A percentile compares a stretch with the other conserved stretches of the same genome.
phyloP scores from a whole-genome alignment of 2,888 invertebrate genomes.

The Lochmaea capreae region DNA sequence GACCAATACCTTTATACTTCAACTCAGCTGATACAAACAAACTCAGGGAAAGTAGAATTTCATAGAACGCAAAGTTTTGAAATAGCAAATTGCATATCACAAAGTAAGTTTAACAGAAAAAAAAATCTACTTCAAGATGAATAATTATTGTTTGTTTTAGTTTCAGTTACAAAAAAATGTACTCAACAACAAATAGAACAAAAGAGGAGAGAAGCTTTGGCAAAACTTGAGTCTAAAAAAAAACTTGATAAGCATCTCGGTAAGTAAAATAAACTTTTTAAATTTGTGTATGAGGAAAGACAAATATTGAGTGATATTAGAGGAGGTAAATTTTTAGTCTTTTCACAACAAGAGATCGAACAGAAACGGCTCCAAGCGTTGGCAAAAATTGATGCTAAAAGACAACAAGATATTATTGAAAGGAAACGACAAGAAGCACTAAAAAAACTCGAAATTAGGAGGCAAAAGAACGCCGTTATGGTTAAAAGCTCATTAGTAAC shows the following conservation, averaged over 20 bases:
- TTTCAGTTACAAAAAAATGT: constrained; percentile 19
- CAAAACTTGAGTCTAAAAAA: constrained; percentile 69
- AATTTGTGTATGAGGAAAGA: constrained; percentile 8
- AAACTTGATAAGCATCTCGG: constrained; percentile 47
- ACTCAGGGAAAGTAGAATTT: constrained; percentile 52
- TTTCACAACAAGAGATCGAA: constrained; percentile 67
- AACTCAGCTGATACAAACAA: constrained; percentile 5
- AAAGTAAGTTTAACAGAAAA: constrained; percentile 12
- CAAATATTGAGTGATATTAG: not conserved
- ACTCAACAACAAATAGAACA: constrained; percentile 24
- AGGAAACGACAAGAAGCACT: constrained; percentile 61
- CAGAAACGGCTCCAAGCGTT: constrained; percentile 65
- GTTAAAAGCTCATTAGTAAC: constrained; percentile 49
- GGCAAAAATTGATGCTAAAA: constrained; percentile 64
- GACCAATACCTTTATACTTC: not conserved
- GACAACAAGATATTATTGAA: constrained; percentile 61
- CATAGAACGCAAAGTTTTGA: constrained; percentile 58
- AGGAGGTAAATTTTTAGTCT: constrained; percentile 43
- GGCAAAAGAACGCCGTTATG: constrained; percentile 51
- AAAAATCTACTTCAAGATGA: not conserved
- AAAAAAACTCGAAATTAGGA: constrained; percentile 57
- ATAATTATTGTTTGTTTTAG: constrained; percentile 11
- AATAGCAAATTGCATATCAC: constrained; percentile 40
- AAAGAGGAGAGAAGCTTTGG: constrained; percentile 72
- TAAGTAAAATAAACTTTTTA: constrained; percentile 37